Percentiles rank a stretch among this genome's conserved stretches.
Evolutionary conservation across 2,797 vertebrate species (phyloP).

Genomic region (Philypnodon macrostomus): DNA sequence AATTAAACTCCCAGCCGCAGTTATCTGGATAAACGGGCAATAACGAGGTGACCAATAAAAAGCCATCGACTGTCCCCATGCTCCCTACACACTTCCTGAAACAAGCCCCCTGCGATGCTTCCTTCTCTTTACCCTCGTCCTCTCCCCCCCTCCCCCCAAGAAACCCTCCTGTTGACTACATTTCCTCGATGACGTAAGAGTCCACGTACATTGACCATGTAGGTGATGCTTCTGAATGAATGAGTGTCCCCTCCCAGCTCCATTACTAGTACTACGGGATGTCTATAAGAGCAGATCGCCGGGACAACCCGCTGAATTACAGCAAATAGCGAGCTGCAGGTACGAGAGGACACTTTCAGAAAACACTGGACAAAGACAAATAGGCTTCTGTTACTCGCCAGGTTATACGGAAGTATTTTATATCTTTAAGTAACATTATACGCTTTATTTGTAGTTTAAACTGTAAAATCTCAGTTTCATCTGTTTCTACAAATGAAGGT

Average conservation of each 20-base stretch:
- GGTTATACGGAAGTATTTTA: conserved; percentile 3
- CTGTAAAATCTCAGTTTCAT: conserved; percentile 24
- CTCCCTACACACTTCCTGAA: conserved; percentile 10
- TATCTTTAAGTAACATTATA: conserved; percentile 8
- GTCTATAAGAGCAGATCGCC: conserved; percentile 80
- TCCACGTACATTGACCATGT: conserved; percentile 73
- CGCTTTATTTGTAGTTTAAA: conserved; percentile 36
- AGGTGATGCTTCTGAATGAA: conserved; percentile 84
- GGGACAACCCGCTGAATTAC: conserved; percentile 76
- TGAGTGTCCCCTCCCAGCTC: conserved; percentile 76
- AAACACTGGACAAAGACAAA: conserved; percentile 14
- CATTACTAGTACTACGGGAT: conserved; percentile 79
- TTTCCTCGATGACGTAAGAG: conserved; percentile 77
- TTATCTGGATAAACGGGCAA: conserved; percentile 6
- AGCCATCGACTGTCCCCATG: conserved; percentile 26
- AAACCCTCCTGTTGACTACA: conserved; percentile 76
- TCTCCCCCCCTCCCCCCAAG: conserved; percentile 42
- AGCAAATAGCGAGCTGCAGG: conserved; percentile 54
- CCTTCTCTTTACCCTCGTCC: background rate
- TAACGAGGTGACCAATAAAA: conserved; percentile 23
- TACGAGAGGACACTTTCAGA: conserved; percentile 26
- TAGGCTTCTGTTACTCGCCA: no score
- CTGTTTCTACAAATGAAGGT: conserved; percentile 35
- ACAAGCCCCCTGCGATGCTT: conserved; percentile 14
- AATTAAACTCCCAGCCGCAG: conserved; percentile 1